phyloP scores from a whole-genome alignment of 1,140 invertebrate genomes.

The Drosophila neocordata region DNA sequence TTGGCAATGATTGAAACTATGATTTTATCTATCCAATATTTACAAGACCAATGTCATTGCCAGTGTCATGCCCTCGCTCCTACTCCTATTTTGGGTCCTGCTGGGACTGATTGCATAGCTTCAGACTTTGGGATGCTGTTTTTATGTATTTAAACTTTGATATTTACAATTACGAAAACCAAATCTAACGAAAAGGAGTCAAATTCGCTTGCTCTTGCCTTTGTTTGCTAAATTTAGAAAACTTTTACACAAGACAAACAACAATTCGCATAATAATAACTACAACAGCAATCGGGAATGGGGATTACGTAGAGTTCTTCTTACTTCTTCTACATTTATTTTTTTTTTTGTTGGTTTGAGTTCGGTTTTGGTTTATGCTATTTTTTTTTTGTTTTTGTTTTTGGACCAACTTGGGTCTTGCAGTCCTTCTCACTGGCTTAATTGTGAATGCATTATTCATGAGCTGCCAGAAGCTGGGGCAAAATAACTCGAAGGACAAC shows the following conservation, averaged over 20 bases:
- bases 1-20: neutral
- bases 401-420: slow-evolving; percentile 14
- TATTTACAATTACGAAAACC: slow-evolving; percentile 62
- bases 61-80: neutral
- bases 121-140: slow-evolving; percentile 27
- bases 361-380: slow-evolving; percentile 21
- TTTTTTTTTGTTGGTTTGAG: slow-evolving; percentile 38
- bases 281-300: slow-evolving; percentile 37
- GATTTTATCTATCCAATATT: neutral
- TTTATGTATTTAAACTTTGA: slow-evolving; percentile 71
- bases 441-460: slow-evolving; percentile 80
- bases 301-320: slow-evolving; percentile 1
- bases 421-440: slow-evolving; percentile 57
- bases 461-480: slow-evolving; percentile 39
- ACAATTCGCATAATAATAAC: slow-evolving; percentile 64
- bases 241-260: slow-evolving; percentile 57
- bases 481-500: slow-evolving; percentile 18
- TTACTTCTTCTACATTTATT: neutral
- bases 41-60: neutral
- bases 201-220: slow-evolving; percentile 49
- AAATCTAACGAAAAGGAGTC: slow-evolving; percentile 38
- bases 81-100: neutral
- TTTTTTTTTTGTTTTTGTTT: neutral
- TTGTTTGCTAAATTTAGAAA: slow-evolving; percentile 69
- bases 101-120: slow-evolving; percentile 49